phyloP scores from a whole-genome alignment of 2,888 invertebrate species.

The Buathra laborator region DNA sequence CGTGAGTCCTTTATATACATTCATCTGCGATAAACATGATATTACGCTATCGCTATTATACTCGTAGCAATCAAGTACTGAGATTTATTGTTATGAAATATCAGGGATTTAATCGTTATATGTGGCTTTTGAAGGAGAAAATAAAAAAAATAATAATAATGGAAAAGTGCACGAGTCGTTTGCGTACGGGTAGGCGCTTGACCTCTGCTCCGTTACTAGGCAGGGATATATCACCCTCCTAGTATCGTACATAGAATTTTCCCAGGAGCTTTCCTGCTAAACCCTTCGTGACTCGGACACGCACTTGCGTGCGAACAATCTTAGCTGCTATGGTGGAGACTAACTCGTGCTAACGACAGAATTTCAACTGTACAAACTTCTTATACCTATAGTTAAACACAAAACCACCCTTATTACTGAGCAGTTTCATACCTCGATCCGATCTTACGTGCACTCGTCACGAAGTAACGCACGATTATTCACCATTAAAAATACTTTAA shows the following conservation, averaged over 20 bases:
- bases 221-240: slow-evolving; percentile 15
- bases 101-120: slow-evolving; percentile 42
- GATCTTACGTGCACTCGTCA: slow-evolving; percentile 29
- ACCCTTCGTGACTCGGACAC: slow-evolving; percentile 59
- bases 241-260: slow-evolving; percentile 6
- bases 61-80: slow-evolving; percentile 29
- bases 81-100: slow-evolving; percentile 55
- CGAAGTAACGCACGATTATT: neutral
- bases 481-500: no score
- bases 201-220: slow-evolving; percentile 7
- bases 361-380: slow-evolving; percentile 15
- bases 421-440: slow-evolving; percentile 4
- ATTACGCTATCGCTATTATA: slow-evolving; percentile 8
- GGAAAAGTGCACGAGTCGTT: slow-evolving; percentile 18
- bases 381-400: slow-evolving; percentile 1
- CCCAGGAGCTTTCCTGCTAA: slow-evolving; percentile 51
- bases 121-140: neutral
- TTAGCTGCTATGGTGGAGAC: slow-evolving; percentile 12
- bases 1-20: neutral
- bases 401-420: slow-evolving; percentile 20
- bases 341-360: neutral
- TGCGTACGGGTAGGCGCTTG: slow-evolving; percentile 14
- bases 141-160: slow-evolving; percentile 7
- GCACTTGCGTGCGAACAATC: slow-evolving; percentile 71
- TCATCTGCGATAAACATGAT: neutral